These are phyloP conservation scores for Aleiodes testaceus DNA, from an alignment of 2,888 invertebrate genomes.

Conservation along the genomic window DNA sequence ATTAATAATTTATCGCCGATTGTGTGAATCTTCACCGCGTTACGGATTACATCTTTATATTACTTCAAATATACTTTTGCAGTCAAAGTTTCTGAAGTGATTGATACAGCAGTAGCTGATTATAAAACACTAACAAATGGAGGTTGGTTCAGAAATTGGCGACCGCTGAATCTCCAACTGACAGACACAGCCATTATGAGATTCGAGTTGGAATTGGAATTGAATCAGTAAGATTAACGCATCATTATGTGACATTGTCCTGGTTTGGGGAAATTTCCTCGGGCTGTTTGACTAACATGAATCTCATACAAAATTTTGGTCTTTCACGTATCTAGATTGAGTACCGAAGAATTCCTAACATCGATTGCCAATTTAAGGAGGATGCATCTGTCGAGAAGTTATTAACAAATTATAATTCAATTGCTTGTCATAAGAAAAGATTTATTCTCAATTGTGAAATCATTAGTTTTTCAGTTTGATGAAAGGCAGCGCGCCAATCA, in stretches of 20 bases:
- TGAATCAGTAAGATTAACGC: constrained; percentile 28
- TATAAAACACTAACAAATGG: constrained; percentile 18
- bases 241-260: constrained; percentile 23
- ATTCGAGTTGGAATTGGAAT: constrained; percentile 21
- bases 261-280: not conserved
- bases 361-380: constrained; percentile 31
- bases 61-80: not conserved
- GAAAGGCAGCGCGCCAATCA: constrained; percentile 24
- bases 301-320: constrained; percentile 7
- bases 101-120: constrained; percentile 23
- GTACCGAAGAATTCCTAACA: constrained; percentile 30
- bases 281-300: not conserved
- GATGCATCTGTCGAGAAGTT: constrained; percentile 37
- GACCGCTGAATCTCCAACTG: constrained; percentile 32
- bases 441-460: constrained; percentile 33
- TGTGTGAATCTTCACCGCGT: not conserved
- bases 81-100: constrained; percentile 20
- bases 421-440: constrained; percentile 18
- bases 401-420: constrained; percentile 21
- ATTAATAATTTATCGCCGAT: not conserved
- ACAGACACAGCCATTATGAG: constrained; percentile 16
- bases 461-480: constrained; percentile 36
- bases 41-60: not conserved
- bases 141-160: constrained; percentile 23
- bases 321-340: constrained; percentile 22